Evolutionary conservation across 2,888 invertebrate species (phyloP).

Genomic region (Athrips mouffetella): DNA sequence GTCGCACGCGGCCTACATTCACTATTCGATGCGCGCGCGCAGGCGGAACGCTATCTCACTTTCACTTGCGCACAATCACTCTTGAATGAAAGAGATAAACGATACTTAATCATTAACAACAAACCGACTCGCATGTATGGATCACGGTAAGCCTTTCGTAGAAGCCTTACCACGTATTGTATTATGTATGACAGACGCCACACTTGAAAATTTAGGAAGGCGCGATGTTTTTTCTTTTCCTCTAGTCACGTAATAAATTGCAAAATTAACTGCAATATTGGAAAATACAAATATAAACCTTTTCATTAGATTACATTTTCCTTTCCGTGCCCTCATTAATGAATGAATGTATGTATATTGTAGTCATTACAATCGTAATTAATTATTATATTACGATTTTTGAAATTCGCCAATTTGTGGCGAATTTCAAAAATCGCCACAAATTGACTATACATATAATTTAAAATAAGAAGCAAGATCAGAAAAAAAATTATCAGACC

Average conservation of each 20-base stretch:
- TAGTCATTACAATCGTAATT: too few species aligned
- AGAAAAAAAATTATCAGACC: too few species aligned
- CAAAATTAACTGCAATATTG: too few species aligned
- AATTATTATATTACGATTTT: too few species aligned
- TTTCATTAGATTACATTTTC: too few species aligned
- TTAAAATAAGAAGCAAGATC: too few species aligned
- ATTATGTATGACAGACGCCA: constrained; percentile 19
- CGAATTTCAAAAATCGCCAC: too few species aligned
- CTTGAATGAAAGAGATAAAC: constrained; percentile 40
- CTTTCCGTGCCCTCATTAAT: too few species aligned
- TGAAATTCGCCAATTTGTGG: too few species aligned
- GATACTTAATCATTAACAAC: constrained; percentile 45
- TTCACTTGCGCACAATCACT: constrained; percentile 36
- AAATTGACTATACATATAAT: too few species aligned
- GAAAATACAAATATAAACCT: too few species aligned
- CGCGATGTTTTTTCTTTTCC: constrained; percentile 8
- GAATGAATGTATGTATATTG: too few species aligned
- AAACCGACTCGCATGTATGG: constrained; percentile 41
- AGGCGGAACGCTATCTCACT: constrained; percentile 49
- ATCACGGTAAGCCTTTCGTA: constrained; percentile 47
- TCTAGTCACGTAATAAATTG: neutral
- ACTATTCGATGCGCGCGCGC: constrained; percentile 66
- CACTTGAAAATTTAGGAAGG: constrained; percentile 7
- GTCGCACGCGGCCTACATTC: constrained; percentile 75
- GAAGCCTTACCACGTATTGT: constrained; percentile 39